These are phyloP conservation scores for Acholoe squamosa DNA, from an alignment of 2,888 invertebrate genomes.

Conservation along the genomic window DNA sequence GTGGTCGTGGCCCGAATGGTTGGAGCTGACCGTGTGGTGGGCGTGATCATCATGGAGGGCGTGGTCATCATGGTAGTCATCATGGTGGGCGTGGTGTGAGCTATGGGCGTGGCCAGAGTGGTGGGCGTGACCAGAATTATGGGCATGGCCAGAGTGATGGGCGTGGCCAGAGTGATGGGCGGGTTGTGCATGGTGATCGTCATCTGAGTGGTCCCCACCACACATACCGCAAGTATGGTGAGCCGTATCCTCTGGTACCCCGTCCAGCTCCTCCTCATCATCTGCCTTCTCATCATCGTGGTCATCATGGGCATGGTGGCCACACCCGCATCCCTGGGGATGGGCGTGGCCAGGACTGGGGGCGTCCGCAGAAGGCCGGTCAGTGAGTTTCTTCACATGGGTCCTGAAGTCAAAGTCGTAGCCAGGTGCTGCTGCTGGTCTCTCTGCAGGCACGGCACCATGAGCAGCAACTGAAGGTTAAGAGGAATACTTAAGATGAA, in stretches of 20 bases:
- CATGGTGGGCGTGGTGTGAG: neutral
- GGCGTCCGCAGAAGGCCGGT: neutral
- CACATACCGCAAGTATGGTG: neutral
- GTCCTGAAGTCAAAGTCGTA: conserved; percentile 38
- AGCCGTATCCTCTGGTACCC: neutral
- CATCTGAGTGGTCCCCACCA: conserved; percentile 26
- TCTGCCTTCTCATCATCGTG: neutral
- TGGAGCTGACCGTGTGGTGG: neutral
- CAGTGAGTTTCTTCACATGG: neutral
- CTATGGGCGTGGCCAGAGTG: neutral
- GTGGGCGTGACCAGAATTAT: neutral
- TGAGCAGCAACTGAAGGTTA: neutral
- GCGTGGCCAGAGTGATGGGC: neutral
- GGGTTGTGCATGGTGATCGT: neutral
- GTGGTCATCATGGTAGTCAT: neutral
- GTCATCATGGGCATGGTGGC: neutral
- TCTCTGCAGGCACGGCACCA: neutral
- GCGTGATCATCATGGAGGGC: neutral
- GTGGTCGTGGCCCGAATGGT: no score
- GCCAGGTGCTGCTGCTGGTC: neutral
- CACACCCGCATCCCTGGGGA: neutral
- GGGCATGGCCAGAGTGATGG: neutral
- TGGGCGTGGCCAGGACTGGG: neutral
- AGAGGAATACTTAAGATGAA: no score
- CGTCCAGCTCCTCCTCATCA: neutral